A percentile compares a stretch with the other conserved stretches of the same genome.
Evolutionary conservation across 1,140 invertebrate species (phyloP).

Genomic region (Plectrocnemia conspersa): DNA sequence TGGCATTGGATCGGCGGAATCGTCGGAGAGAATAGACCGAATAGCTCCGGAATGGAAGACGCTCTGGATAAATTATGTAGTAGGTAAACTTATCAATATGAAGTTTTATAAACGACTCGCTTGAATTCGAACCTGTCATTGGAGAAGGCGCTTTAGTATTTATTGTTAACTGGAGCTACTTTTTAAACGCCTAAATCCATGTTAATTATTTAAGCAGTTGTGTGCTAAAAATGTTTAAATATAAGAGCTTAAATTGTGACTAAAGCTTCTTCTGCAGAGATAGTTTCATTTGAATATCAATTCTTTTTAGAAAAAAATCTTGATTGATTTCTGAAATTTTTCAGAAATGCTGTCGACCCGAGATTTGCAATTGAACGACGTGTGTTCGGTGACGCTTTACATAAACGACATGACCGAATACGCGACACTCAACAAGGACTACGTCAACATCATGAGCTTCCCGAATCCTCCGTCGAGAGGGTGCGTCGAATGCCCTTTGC

Average conservation of each 20-base stretch:
- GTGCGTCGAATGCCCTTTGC: constrained; percentile 77
- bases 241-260: too few relatives aligned
- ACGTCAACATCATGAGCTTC: constrained; percentile 68
- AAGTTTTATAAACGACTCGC: constrained; percentile 6
- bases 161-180: too few relatives aligned
- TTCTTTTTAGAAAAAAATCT: too few relatives aligned
- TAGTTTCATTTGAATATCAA: too few relatives aligned
- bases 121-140: too few relatives aligned
- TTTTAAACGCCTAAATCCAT: too few relatives aligned
- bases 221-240: too few relatives aligned
- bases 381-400: constrained; percentile 78
- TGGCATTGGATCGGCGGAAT: constrained; percentile 80
- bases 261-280: constrained; percentile 2
- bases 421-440: constrained; percentile 69
- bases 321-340: too few relatives aligned
- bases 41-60: constrained; percentile 56
- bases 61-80: constrained; percentile 72
- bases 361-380: constrained; percentile 58
- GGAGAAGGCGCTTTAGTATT: too few relatives aligned
- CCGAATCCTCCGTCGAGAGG: constrained; percentile 83
- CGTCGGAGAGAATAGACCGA: constrained; percentile 55
- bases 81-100: constrained; percentile 56
- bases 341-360: constrained; percentile 56
- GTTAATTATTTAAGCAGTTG: too few relatives aligned
- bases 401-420: constrained; percentile 79